Conservation (phyloP, 1,140 invertebrate genomes). For the Saccostrea cuccullata region DNA sequence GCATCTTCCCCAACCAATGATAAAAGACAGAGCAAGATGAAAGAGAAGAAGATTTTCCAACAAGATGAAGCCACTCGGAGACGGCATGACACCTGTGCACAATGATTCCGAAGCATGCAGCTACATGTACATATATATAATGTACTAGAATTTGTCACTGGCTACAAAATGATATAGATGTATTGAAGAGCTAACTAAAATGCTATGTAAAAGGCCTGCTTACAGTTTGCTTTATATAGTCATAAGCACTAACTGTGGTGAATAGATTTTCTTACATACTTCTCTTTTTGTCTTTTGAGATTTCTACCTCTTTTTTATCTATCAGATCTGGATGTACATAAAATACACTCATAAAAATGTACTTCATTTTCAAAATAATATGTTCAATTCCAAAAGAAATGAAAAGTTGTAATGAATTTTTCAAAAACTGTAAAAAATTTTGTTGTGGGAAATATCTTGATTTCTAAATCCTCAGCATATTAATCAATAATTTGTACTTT, state of each 20-base stretch:
- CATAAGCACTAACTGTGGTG: background rate
- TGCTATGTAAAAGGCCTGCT: background rate
- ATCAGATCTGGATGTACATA: background rate
- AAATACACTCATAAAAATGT: background rate
- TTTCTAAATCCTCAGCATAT: no score
- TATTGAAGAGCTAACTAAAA: background rate
- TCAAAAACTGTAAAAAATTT: no score
- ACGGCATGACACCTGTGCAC: conserved; percentile 2
- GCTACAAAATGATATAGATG: conserved; percentile 14
- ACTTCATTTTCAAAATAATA: no score
- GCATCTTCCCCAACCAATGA: background rate
- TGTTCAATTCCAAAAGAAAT: no score
- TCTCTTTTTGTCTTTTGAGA: conserved; percentile 36
- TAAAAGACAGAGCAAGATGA: background rate
- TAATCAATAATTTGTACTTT: no score
- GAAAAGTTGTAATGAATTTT: no score
- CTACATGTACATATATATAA: background rate
- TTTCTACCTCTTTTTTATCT: conserved; percentile 27
- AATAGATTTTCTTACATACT: conserved; percentile 27
- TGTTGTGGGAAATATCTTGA: no score
- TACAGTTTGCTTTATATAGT: background rate
- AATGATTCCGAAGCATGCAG: background rate
- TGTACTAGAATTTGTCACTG: conserved; percentile 22
- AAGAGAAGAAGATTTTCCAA: background rate
- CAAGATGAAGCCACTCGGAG: conserved; percentile 1